phyloP scores from a whole-genome alignment of 2,797 vertebrate species.

The Amazona finschi region DNA sequence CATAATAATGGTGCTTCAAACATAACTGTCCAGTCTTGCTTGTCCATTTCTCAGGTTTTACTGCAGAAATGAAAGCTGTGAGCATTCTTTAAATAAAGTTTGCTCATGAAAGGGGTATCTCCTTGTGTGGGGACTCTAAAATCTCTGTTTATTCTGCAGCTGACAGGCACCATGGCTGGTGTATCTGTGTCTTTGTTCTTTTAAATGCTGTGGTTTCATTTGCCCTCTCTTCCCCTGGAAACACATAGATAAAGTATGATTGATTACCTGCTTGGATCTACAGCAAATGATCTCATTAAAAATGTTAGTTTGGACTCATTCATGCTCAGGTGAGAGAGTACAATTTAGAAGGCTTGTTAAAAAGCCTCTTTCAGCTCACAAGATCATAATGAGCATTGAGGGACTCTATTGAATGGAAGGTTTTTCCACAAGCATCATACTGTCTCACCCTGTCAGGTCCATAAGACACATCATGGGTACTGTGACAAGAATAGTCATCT shows the following conservation, averaged over 20 bases:
- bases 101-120: background rate
- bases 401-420: background rate
- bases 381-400: background rate
- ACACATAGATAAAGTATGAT: constrained; percentile 38
- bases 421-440: background rate
- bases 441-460: background rate
- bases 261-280: constrained; percentile 13
- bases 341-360: background rate
- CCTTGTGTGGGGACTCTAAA: background rate
- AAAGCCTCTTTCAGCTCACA: background rate
- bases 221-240: background rate
- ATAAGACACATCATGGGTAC: background rate
- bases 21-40: background rate
- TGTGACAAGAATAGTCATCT: background rate
- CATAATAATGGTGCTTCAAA: background rate
- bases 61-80: background rate
- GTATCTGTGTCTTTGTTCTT: background rate
- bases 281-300: constrained; percentile 13
- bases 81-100: background rate
- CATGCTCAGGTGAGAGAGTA: background rate
- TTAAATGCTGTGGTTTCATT: background rate
- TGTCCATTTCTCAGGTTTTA: background rate
- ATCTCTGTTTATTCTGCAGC: background rate
- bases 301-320: constrained; percentile 30
- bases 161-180: background rate